These are phyloP conservation scores for Cantharis lateralis DNA, from an alignment of 2,888 invertebrate species.

Conservation along the genomic window DNA sequence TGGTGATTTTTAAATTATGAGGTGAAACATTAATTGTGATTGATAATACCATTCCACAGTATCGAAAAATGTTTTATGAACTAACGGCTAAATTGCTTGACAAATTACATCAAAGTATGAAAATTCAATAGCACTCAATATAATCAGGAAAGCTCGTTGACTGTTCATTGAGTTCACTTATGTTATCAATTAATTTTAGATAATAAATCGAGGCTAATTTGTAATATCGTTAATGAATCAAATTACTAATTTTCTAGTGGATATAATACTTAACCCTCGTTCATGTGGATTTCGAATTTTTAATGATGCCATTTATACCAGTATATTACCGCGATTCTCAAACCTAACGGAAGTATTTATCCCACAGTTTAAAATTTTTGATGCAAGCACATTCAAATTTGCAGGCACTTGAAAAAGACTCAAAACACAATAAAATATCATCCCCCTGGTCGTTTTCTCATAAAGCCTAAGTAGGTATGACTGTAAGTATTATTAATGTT, in stretches of 20 bases:
- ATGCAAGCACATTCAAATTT: neutral
- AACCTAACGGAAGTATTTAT: neutral
- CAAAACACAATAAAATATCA: neutral
- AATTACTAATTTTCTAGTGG: neutral
- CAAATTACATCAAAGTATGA: neutral
- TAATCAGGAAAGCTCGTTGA: neutral
- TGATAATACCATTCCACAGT: neutral
- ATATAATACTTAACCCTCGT: neutral
- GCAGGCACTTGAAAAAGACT: neutral
- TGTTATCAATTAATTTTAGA: slow-evolving; percentile 4
- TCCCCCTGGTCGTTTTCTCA: neutral
- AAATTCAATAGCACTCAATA: neutral
- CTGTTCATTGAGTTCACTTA: neutral
- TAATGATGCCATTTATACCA: neutral
- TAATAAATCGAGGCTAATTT: neutral
- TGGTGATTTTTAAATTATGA: neutral
- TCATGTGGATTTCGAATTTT: neutral
- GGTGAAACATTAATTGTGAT: neutral
- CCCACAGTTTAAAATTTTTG: neutral
- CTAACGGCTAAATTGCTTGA: neutral
- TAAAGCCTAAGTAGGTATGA: neutral
- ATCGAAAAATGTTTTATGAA: neutral
- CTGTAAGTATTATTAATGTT: neutral
- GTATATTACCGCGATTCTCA: neutral
- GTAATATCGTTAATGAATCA: neutral